A percentile compares a stretch with the other conserved stretches of the same genome.
Conservation (phyloP, 2,113 vertebrate species). For the Bubo scandiacus region DNA sequence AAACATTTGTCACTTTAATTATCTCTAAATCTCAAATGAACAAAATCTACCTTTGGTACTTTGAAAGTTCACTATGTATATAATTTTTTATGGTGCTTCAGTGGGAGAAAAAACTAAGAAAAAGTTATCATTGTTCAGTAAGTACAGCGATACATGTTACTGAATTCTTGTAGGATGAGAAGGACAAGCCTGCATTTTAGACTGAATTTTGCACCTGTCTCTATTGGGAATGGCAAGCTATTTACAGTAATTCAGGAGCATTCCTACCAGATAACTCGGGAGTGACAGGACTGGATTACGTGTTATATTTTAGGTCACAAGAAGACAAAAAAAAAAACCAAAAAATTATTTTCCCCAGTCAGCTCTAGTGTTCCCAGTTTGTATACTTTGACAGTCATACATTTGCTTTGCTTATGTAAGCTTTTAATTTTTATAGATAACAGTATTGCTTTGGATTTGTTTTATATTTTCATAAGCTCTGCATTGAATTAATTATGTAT, state of each 20-base stretch:
- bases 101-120: neutral
- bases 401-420: neutral
- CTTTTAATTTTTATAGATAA: neutral
- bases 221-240: neutral
- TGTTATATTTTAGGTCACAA: neutral
- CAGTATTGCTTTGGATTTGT: neutral
- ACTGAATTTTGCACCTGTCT: neutral
- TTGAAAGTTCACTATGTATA: neutral
- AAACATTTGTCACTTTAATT: neutral
- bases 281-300: neutral
- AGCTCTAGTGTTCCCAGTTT: neutral
- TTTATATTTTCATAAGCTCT: neutral
- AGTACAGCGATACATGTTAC: neutral
- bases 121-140: neutral
- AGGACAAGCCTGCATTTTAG: neutral
- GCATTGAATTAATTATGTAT: neutral
- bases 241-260: constrained; percentile 1
- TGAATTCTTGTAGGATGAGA: neutral
- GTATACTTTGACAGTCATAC: neutral
- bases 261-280: neutral
- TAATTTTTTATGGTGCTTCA: neutral
- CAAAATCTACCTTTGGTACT: neutral
- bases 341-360: neutral
- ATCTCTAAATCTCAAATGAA: neutral
- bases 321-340: neutral